These are phyloP conservation scores for Amphiprion percula DNA, from an alignment of 2,113 vertebrate species.

Conservation along the genomic window DNA sequence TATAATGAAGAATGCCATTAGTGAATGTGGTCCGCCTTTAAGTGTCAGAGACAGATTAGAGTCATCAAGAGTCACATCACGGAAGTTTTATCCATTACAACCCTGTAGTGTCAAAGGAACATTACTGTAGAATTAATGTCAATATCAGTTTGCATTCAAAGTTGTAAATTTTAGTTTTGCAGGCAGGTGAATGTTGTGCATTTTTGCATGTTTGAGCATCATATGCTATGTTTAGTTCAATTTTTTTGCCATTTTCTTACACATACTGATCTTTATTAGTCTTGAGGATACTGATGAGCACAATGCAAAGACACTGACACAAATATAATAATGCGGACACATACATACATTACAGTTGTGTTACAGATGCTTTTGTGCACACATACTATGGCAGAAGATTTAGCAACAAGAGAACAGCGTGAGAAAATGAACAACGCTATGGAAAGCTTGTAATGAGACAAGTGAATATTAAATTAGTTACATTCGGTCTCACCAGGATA, in stretches of 20 bases:
- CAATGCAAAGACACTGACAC: slow-evolving; percentile 26
- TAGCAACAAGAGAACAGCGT: background rate
- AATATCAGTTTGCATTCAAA: too few relatives aligned
- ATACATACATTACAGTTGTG: background rate
- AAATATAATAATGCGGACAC: too few relatives aligned
- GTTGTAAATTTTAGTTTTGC: background rate
- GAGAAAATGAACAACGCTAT: background rate
- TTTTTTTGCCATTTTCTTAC: too few relatives aligned
- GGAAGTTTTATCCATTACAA: background rate
- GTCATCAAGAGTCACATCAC: slow-evolving; percentile 3
- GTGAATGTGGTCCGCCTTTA: background rate
- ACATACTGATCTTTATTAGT: background rate
- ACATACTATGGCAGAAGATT: background rate
- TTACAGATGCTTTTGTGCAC: background rate
- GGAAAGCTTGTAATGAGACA: slow-evolving; percentile 9
- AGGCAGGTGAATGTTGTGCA: background rate
- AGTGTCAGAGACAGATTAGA: background rate
- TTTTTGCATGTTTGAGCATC: too few relatives aligned
- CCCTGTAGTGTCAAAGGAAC: background rate
- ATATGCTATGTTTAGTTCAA: too few relatives aligned
- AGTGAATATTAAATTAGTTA: background rate
- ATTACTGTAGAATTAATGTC: background rate
- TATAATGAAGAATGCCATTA: slow-evolving; percentile 8
- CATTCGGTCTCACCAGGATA: too few relatives aligned
- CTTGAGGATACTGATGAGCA: slow-evolving; percentile 16